Percentiles rank a stretch among this genome's conserved stretches.
phyloP scores from a whole-genome alignment of 1,140 invertebrate species.

The Venturia canescens region DNA sequence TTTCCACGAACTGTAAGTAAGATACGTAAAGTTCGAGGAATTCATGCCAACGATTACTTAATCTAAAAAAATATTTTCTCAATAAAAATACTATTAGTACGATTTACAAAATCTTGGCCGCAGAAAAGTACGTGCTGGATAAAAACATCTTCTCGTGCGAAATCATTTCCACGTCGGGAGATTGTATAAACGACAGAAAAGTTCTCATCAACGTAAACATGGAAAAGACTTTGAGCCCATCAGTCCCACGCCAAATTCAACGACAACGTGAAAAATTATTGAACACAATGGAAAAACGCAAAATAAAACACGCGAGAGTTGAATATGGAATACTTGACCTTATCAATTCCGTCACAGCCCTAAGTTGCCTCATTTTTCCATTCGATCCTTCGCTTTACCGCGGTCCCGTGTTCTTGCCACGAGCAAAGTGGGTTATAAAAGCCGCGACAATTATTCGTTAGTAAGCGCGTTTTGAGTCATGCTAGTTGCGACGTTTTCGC shows the following conservation, averaged over 20 bases:
- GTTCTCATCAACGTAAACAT: too few species aligned
- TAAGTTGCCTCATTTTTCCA: not conserved
- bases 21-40: slow-evolving; percentile 54
- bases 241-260: not conserved
- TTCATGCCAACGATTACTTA: slow-evolving; percentile 22
- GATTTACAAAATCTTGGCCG: not conserved
- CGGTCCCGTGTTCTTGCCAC: too few species aligned
- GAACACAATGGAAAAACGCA: not conserved
- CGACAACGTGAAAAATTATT: not conserved
- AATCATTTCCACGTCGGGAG: not conserved
- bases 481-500: slow-evolving; percentile 56
- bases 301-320: slow-evolving; percentile 46
- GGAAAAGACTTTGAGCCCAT: not conserved
- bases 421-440: too few species aligned
- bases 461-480: slow-evolving; percentile 68
- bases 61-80: not conserved
- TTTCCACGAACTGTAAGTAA: slow-evolving; percentile 55
- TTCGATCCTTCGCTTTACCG: not conserved
- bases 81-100: not conserved
- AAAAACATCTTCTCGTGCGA: not conserved
- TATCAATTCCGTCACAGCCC: slow-evolving; percentile 59
- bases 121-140: not conserved
- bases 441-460: slow-evolving; percentile 56
- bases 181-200: not conserved
- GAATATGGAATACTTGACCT: slow-evolving; percentile 71